A percentile compares a stretch with the other conserved stretches of the same genome.
Evolutionary conservation across 53 echinoderm and acorn worm species (phyloP).

Genomic region (Patiria pectinifera): DNA sequence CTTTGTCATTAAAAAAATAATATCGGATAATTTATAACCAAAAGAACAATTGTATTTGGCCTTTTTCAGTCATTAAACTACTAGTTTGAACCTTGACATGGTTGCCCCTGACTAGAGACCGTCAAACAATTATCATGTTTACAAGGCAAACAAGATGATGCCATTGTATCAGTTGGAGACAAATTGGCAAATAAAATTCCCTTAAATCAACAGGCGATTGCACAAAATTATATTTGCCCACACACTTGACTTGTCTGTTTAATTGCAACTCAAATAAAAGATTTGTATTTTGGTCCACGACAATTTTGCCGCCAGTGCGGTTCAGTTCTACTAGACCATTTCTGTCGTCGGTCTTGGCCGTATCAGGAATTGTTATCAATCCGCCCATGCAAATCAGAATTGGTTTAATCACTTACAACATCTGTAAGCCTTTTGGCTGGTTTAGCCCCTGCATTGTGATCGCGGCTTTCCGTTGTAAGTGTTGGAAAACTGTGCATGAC

Average conservation of each 20-base stretch:
- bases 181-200: slow-evolving; percentile 18
- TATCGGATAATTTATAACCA: no score
- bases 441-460: not conserved
- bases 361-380: not conserved
- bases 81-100: slow-evolving; percentile 1
- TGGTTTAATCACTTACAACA: not conserved
- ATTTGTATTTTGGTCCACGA: not conserved
- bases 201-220: slow-evolving; percentile 23
- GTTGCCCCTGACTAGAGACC: not conserved
- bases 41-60: not conserved
- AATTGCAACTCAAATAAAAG: not conserved
- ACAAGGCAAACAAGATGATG: not conserved
- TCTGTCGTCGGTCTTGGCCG: not conserved
- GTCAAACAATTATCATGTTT: slow-evolving; percentile 28
- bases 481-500: not conserved
- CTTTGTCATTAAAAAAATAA: no score
- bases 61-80: not conserved
- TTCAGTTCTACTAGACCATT: not conserved
- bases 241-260: slow-evolving; percentile 22
- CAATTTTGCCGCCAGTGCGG: not conserved
- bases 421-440: not conserved
- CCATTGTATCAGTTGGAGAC: not conserved
- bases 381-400: not conserved
- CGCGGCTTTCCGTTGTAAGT: not conserved
- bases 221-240: slow-evolving; percentile 9